A percentile compares a stretch with the other conserved stretches of the same genome.
Evolutionary conservation across 2,888 invertebrate species (phyloP).

Genomic region (Xylocampa areola): DNA sequence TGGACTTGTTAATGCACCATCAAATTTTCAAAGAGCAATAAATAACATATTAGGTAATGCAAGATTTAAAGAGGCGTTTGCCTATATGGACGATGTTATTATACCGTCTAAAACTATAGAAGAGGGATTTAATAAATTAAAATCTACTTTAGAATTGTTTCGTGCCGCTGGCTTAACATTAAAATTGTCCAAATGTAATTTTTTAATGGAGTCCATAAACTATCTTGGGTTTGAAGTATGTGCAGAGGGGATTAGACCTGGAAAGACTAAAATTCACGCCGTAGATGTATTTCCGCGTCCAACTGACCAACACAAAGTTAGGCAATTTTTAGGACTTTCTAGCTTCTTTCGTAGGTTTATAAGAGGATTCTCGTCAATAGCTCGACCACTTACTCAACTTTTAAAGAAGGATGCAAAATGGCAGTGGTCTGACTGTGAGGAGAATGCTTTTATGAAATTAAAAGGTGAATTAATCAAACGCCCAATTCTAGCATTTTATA

Average conservation of each 20-base stretch:
- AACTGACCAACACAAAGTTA: not conserved
- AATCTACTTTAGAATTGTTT: not conserved
- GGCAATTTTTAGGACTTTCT: not conserved
- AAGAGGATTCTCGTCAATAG: not conserved
- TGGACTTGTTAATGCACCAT: not conserved
- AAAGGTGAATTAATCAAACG: not conserved
- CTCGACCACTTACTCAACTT: not conserved
- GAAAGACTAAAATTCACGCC: slow-evolving; percentile 1
- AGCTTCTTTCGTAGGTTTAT: slow-evolving; percentile 1
- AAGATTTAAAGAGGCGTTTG: not conserved
- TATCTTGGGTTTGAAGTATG: not conserved
- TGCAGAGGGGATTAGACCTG: not conserved
- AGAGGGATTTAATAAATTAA: not conserved
- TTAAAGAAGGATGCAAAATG: not conserved
- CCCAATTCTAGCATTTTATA: not conserved
- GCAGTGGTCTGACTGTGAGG: not conserved
- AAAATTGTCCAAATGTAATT: not conserved
- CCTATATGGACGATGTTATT: slow-evolving; percentile 1
- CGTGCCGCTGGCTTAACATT: not conserved
- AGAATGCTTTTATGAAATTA: not conserved
- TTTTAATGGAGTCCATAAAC: not conserved
- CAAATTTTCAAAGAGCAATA: not conserved
- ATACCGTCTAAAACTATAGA: slow-evolving; percentile 1
- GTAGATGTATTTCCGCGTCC: not conserved
- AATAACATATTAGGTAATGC: slow-evolving; percentile 1